Conservation (phyloP, 2,797 vertebrate species). For the Alauda arvensis region DNA sequence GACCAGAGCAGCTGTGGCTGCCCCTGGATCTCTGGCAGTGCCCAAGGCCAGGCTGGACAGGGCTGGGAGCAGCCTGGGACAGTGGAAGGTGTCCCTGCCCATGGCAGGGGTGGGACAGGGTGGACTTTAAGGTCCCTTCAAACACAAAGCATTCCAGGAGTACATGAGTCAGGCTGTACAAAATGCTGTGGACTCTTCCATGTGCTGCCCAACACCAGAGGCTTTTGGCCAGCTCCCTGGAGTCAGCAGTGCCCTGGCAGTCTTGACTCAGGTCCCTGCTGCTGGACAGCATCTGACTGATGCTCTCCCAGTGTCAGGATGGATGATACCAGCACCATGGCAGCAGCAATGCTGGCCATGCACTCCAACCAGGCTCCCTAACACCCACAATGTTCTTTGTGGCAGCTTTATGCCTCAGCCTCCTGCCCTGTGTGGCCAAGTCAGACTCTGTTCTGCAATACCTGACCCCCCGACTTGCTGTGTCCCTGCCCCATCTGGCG, state of each 20-base stretch:
- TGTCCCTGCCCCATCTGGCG: not conserved
- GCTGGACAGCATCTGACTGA: rapidly evolving
- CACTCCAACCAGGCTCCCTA: not conserved
- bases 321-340: not conserved
- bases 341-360: rapidly evolving
- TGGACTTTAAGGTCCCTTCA: not conserved
- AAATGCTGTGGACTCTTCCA: not conserved
- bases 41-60: rapidly evolving
- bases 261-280: not conserved
- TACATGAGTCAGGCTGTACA: not conserved
- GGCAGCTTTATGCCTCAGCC: not conserved
- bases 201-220: rapidly evolving
- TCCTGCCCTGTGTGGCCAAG: not conserved
- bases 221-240: not conserved
- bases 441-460: not conserved
- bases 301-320: rapidly evolving
- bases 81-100: not conserved
- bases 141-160: not conserved
- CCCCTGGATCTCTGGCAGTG: not conserved
- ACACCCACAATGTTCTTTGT: not conserved
- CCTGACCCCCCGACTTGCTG: not conserved
- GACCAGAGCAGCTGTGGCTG: not conserved
- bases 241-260: not conserved
- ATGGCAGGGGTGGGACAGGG: not conserved
- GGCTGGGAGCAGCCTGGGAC: rapidly evolving